Conservation (phyloP, 2,888 invertebrate genomes). For the Trichogramma dendrolimi region DNA sequence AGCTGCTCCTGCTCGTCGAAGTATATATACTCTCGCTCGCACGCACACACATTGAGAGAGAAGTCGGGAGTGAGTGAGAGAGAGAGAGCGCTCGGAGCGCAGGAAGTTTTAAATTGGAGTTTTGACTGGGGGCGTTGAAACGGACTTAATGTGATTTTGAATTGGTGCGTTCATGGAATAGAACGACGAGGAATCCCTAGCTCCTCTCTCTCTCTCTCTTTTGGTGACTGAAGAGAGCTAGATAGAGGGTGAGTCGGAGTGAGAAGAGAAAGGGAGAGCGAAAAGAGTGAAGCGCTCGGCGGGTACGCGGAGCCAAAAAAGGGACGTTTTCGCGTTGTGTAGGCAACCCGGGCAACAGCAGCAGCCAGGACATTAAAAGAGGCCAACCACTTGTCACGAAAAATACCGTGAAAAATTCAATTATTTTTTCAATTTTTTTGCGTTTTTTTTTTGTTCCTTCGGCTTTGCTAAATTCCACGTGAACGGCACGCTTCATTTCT, state of each 20-base stretch:
- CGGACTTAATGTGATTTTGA: slow-evolving; percentile 47
- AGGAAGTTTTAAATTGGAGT: slow-evolving; percentile 48
- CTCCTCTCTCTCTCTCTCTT: slow-evolving; percentile 11
- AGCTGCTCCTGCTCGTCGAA: neutral
- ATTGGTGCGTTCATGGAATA: slow-evolving; percentile 31
- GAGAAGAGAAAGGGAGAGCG: slow-evolving; percentile 17
- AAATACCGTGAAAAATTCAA: no score
- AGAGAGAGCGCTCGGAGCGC: slow-evolving; percentile 13
- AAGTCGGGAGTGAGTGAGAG: slow-evolving; percentile 1
- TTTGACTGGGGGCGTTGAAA: slow-evolving; percentile 47
- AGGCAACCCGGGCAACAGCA: neutral
- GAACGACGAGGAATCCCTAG: slow-evolving; percentile 23
- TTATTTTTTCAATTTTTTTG: no score
- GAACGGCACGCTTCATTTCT: no score
- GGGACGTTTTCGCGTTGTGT: slow-evolving; percentile 26
- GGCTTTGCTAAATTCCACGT: no score
- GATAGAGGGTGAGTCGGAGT: neutral
- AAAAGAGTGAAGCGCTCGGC: slow-evolving; percentile 22
- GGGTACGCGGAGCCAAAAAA: slow-evolving; percentile 31
- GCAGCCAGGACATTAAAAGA: no score
- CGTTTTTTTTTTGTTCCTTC: no score
- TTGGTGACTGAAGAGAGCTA: no score
- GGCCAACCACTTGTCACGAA: no score
- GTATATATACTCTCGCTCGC: neutral
- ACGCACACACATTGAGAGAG: slow-evolving; percentile 15